Base-by-base conservation (phyloP, 2,797 vertebrate genomes). In the Thunnus albacares region DNA sequence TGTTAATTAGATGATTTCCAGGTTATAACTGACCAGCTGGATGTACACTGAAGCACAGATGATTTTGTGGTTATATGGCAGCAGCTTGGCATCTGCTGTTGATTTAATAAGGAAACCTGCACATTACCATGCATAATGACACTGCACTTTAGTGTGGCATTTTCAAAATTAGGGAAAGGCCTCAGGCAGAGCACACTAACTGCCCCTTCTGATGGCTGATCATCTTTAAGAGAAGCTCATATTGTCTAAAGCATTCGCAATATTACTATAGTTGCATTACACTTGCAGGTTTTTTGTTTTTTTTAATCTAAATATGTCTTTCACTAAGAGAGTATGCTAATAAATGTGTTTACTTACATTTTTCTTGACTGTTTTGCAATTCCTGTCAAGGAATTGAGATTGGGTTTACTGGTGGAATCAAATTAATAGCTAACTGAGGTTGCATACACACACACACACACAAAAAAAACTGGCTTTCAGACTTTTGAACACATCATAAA, bases 191-290 rank as follows among this genome's bases (percentile, higher is more conserved):
- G 10, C 38, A 55, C 59, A 8, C 20, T 47, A 33, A 38, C 20
- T 7, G 11, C 11, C 12, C 26, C 51, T 43, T 26, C 15, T 78
- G 53, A 63, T 17, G 65, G 30, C 62, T 58, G 30, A 78, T 22
- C 18, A 67, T n/a, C 1, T 58, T 43, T 12, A 38, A 45, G 10
- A 15, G 5, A 24, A 56, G 20, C 28, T 57, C 12, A 15, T 12
- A 6, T 24, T 22, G 24, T 18, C 35, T 60, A 14, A 43, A 60
- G 10, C 38, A 11, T 10, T 38, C n/a, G 20, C 33, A 60, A 38
- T 52, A 33, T 14, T 33, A 5, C 28, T 30, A 30, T 30, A 33
- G 30, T 33, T 33, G 30, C 30, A 6, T 33, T 33, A 33, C 7
- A 33, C 30, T 33, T 33, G 30, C 5, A 33, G 30, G 5, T 33